Evolutionary conservation across 2,797 vertebrate genomes (phyloP).

Genomic region (Aselliscus stoliczkanus): DNA sequence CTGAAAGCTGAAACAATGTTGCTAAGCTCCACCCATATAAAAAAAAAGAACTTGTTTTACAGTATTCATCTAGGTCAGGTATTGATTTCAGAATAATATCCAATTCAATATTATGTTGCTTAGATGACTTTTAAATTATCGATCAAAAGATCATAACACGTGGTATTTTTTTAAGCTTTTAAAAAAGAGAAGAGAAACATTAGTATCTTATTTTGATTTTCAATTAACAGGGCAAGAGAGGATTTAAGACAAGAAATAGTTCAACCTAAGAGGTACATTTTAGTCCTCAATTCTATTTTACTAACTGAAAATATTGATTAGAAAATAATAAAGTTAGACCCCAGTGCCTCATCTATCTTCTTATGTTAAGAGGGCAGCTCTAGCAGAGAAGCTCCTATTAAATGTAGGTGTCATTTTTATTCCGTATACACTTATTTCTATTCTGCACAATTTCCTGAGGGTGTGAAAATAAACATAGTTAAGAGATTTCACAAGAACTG

Average conservation of each 20-base stretch:
- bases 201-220: slow-evolving; percentile 18
- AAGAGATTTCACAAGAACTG: slow-evolving; percentile 21
- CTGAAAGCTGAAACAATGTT: not conserved
- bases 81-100: not conserved
- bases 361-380: not conserved
- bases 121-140: slow-evolving; percentile 43
- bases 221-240: slow-evolving; percentile 56
- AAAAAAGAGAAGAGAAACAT: slow-evolving; percentile 12
- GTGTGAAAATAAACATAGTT: slow-evolving; percentile 35
- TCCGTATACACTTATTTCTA: not conserved
- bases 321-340: slow-evolving; percentile 34
- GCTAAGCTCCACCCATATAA: not conserved
- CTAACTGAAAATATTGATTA: slow-evolving; percentile 63
- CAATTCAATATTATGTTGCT: not conserved
- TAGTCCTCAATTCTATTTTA: slow-evolving; percentile 52
- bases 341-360: not conserved
- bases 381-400: not conserved
- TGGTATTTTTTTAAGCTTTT: not conserved
- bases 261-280: not conserved
- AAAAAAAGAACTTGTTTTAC: not conserved
- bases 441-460: not conserved
- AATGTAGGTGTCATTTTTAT: not conserved
- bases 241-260: slow-evolving; percentile 53
- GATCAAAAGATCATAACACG: not conserved
- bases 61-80: not conserved